Conservation (phyloP, 2,888 invertebrate genomes). For the Zaprionus obscuricornis region DNA sequence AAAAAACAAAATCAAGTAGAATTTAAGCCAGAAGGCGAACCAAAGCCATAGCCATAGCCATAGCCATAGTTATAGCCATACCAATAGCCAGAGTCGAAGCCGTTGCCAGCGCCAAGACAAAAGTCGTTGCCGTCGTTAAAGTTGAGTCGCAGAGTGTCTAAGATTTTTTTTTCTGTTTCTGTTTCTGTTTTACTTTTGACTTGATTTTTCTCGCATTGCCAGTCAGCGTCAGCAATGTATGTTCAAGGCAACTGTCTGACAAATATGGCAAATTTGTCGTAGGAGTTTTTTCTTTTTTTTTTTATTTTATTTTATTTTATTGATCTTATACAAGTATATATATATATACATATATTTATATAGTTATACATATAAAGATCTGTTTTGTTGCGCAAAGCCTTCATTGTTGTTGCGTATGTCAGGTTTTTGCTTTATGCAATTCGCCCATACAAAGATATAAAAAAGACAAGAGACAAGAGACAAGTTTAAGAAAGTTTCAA, state of each 20-base stretch:
- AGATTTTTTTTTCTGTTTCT: too few relatives aligned
- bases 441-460: constrained; percentile 6
- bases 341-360: constrained; percentile 6
- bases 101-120: too few relatives aligned
- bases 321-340: constrained; percentile 3
- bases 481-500: too few relatives aligned
- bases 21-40: constrained; percentile 14
- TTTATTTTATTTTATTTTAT: constrained; percentile 18
- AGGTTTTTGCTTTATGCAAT: constrained; percentile 28
- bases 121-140: constrained; percentile 1
- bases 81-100: too few relatives aligned
- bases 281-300: constrained; percentile 49
- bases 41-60: constrained; percentile 24
- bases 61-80: too few relatives aligned
- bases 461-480: too few relatives aligned
- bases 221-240: constrained; percentile 31
- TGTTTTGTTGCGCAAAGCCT: constrained; percentile 18
- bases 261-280: constrained; percentile 67
- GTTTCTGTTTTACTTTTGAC: constrained; percentile 19
- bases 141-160: constrained; percentile 15
- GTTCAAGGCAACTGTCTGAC: constrained; percentile 60
- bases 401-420: constrained; percentile 25
- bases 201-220: constrained; percentile 29
- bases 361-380: constrained; percentile 7
- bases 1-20: constrained; percentile 32